Evolutionary conservation across 2,888 invertebrate species (phyloP), one percentile per base, ranked within the genome.

Genomic region (Petrolisthes cinctipes): DNA sequence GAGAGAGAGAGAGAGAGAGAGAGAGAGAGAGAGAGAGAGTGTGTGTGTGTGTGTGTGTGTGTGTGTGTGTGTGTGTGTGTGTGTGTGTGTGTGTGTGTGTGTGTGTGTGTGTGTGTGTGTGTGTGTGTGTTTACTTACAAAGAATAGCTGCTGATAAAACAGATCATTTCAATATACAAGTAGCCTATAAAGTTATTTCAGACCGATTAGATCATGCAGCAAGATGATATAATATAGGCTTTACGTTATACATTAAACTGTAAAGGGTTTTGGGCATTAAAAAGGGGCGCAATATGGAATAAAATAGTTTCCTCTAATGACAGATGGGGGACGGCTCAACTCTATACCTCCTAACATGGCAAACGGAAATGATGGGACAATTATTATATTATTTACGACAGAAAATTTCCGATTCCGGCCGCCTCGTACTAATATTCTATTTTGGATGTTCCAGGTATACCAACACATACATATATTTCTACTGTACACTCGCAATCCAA

Each of bases 81-180:
- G 81, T 81, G 81, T 57, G 81, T 56, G 61, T 78, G 53, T 78
- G 78, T 78, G 81, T 81, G 81, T 81, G 81, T 80, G 81, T 81
- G 81, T 81, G 81, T 81, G 81, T 81, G 81, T 81, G 81, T 81
- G 81, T 81, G 81, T 81, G 61, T 78, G 78, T 78, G 78, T 78
- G 78, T 78, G 78, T 78, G 78, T 78, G 78, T 78, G 78, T 78
- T 51, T 78, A 53, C 53, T 6, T 76, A 37, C 20, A 5, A 20
- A 53, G 53, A 53, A 5, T 78, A 54, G 78, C 54, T 54, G 54
- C 78, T 54, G 78, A 54, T n/a, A n/a, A 9, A 61, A 9, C 53
- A n/a, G 53, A 54, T 54, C n/a, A n/a, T 78, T 78, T 17, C 53
- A 78, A n/a, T n/a, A n/a, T n/a, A n/a, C n/a, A n/a, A n/a, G n/a